Base-by-base conservation (phyloP, 2,797 vertebrate species). In the Scyliorhinus canicula region DNA sequence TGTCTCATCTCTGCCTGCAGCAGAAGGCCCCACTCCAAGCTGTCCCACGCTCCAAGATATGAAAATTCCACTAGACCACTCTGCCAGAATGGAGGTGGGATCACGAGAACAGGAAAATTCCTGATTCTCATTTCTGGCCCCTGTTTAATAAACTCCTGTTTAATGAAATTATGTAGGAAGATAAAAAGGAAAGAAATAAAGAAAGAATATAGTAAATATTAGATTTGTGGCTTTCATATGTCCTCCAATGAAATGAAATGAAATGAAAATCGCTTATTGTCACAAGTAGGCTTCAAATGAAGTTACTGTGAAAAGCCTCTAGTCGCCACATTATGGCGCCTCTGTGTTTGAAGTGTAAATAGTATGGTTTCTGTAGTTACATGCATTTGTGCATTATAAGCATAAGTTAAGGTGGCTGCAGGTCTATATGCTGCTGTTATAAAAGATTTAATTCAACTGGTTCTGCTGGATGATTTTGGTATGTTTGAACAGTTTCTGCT, bases 401-500 rank as follows among this genome's bases (percentile, higher is more conserved):
- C 52, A 57, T 3, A 35, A 55, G 52, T n/a, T 52, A 52, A 85
- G 11, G 35, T 86, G 50, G 47, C 57, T 91, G n/a, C 57, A 65
- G n/a, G n/a, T 63, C 86, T 24, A 40, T 8, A 35, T 24, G 57
- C 57, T 91, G 47, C 65, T 71, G 65, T 60, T 35, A 55, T 35
- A 88, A 88, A 19, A 31, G 31, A 50, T 50, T 93, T 44, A n/a
- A 19, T 93, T 93, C 69, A 52, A 71, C 65, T 69, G 44, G 31
- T 67, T 65, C 91, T 93, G 50, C 40, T 60, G 44, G 91, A 50
- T 93, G 31, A 65, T 93, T 67, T 69, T 63, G 60, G 35, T 65
- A 44, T 44, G n/a, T 91, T 93, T 69, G 28, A 71, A 93, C 47
- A 67, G 44, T 40, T 93, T 93, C 63, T 93, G 63, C 91, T 93